Percentiles rank a stretch among this genome's conserved stretches.
Evolutionary conservation across 1,140 invertebrate genomes (phyloP).

Genomic region (Tetramorium parvispinum): DNA sequence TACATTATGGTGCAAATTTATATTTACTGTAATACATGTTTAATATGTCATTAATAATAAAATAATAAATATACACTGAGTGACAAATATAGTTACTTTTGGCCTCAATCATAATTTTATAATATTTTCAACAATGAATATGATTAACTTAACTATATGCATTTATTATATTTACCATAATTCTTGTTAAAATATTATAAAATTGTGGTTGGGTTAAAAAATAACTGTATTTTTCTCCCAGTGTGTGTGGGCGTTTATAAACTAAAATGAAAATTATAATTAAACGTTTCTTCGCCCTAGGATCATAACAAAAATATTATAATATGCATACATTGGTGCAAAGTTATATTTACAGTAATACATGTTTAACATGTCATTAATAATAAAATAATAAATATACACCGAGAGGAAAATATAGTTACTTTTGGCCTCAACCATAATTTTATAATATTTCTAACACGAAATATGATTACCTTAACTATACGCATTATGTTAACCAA

Average conservation of each 20-base stretch:
- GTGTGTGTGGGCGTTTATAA: background rate
- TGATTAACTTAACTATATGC: no score
- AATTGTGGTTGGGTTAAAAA: no score
- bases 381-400: background rate
- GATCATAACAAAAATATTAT: background rate
- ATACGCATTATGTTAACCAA: no score
- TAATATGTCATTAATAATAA: background rate
- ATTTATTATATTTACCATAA: no score
- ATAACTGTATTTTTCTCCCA: no score
- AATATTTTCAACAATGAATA: no score
- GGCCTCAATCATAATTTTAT: no score
- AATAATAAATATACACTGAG: background rate
- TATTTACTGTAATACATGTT: background rate
- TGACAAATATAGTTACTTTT: background rate
- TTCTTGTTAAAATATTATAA: no score
- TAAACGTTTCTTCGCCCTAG: background rate
- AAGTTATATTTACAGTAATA: background rate
- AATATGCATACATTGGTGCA: background rate
- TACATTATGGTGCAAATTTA: background rate
- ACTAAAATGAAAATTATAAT: background rate
- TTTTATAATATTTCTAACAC: no score
- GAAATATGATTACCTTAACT: no score
- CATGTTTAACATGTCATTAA: background rate
- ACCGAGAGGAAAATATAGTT: background rate
- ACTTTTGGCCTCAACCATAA: no score